Base-by-base conservation (phyloP, 2,888 invertebrate genomes). In the Danaus chrysippus region DNA sequence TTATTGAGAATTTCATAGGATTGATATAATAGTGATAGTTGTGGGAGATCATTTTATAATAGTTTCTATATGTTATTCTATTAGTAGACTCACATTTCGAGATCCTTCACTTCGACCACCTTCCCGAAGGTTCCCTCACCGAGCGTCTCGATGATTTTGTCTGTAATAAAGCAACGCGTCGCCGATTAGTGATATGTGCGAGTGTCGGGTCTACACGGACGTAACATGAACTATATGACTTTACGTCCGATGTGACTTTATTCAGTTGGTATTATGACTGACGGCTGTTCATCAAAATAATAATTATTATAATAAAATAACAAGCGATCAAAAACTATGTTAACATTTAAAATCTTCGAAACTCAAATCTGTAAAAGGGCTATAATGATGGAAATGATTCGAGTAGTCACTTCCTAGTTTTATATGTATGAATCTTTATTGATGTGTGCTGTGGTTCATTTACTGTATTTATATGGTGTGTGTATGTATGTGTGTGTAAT, bases 111-210 rank as follows among this genome's bases (percentile, higher is more conserved):
- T 94, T 99, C 97, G 84, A 99, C 98, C 84, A 99, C 99, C 94
- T 99, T 99, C 88, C 99, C 99, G 94, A 99, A 99, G 78, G 99
- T 99, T 86, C 99, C 99, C 93, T 99, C 99, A 80, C 99, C 99
- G 84, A 99, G 95, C 79, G 99, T 99, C 91, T 96, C 95, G 93
- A 98, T 94, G 92, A 99, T 96, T 94, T 98, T 97, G 96, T 99
- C 99, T 99, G 97, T 84, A 96, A 96, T 91, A 91, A 93, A 93
- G 91, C 92, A 91, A 89, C 74, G 72, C 77, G 79, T 73, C 62
- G 63, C 61, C 67, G 80, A 90, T 84, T 87, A 73, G 55, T 82
- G 70, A 77, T 73, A 72, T 75, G 77, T 62, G 64, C 76, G 70
- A 60, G 64, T 71, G 71, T 82, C 80, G 79, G 84, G 84, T 82